Evolutionary conservation across 1,140 invertebrate species (phyloP), one percentile per base, ranked within the genome.

Genomic region (Formica selysi): DNA sequence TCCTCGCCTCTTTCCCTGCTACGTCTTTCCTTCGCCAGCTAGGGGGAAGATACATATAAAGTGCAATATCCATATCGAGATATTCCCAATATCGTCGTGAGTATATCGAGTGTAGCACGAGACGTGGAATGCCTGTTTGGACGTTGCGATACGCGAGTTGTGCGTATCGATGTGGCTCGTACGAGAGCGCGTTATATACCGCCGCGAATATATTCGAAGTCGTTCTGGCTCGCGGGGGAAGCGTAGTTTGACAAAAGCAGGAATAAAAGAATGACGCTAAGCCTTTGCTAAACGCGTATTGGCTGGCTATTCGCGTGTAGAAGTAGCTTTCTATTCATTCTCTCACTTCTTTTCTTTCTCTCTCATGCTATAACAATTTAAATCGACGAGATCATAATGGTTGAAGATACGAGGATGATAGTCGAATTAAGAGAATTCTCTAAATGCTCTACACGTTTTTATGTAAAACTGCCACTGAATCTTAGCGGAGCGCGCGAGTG

Each of bases 401-500:
- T 70, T 36, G 38, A 78, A 32, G 29, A 70, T 32, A 32, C 48
- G 32, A 54, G 36, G 44, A 22, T n/a, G 62, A 79, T 51, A 38
- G 76, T 80, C 57, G 64, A 80, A 80, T 80, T 41, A 65, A 78
- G 73, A 7, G 54, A n/a, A 73, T 61, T 26, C 51, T 61, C 10
- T 51, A 81, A 80, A 86, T 84, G 86, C 88, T 90, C 89, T 88
- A 88, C 89, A 86, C 83, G 88, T 86, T 90, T 90, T 90, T 91
- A 80, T 62, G 78, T 80, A 83, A 87, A 89, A 41, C 80, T 79
- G 51, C 44, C 76, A 61, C 67, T 86, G 86, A 89, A 87, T 90
- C 76, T 76, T 76, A 76, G 79, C 54, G 48, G n/a, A 54, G 76
- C 41, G 16, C 48, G 13, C 48, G 57, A 73, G 29, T 57, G 78